A percentile compares a stretch with the other conserved stretches of the same genome.
These are phyloP conservation scores for Sapajus apella DNA, from an alignment of 2,113 vertebrate species.

Conservation along the genomic window DNA sequence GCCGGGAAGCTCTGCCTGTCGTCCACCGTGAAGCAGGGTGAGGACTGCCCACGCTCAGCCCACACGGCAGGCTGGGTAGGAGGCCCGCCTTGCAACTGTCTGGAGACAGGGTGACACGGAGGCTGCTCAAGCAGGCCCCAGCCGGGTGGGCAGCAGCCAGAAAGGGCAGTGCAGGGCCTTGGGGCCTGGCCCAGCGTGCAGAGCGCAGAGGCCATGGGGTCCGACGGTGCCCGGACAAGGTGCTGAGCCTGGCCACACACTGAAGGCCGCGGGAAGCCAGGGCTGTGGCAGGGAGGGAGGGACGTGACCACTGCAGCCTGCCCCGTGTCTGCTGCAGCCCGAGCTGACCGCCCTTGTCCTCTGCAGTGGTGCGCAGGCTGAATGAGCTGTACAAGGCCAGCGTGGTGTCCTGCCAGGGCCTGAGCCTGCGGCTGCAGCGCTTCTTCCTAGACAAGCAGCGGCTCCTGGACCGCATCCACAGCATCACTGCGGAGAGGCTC, in stretches of 20 bases:
- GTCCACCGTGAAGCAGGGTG: conserved; percentile 94
- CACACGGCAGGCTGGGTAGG: no score
- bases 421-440: conserved; percentile 91
- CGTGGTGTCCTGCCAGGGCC: conserved; percentile 92
- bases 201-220: not conserved
- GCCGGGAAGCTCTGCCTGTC: conserved; percentile 91
- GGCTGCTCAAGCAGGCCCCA: not conserved
- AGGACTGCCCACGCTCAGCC: not conserved
- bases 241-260: not conserved
- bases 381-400: conserved; percentile 96
- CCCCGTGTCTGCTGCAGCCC: not conserved
- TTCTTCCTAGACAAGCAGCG: conserved; percentile 97
- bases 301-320: not conserved
- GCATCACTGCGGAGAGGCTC: conserved; percentile 94
- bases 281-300: not conserved
- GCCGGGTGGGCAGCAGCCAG: not conserved
- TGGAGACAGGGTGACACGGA: not conserved
- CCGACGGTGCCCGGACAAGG: accelerated
- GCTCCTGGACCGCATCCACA: conserved; percentile 94
- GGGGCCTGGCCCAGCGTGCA: not conserved
- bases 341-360: not conserved
- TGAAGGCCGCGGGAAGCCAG: not conserved
- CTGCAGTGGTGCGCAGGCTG: conserved; percentile 91
- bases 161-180: not conserved
- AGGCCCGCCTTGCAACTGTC: no score